Base-by-base conservation (phyloP, 2,888 invertebrate genomes). In the Dicroscelio sp. region DNA sequence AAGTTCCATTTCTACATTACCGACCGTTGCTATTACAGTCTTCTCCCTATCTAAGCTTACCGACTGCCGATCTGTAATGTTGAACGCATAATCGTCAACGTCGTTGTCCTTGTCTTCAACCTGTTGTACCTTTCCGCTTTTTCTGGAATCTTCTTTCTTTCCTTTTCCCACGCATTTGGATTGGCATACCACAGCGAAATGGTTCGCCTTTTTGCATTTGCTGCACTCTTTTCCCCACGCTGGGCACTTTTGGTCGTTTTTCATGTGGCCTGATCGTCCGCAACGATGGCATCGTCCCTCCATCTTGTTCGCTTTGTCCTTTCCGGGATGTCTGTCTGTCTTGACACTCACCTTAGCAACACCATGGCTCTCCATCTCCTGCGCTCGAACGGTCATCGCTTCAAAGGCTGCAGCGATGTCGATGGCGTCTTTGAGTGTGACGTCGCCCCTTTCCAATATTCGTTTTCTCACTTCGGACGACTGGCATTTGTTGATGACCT, bases 1-100 rank as follows among this genome's bases (percentile, higher is more conserved):
- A 76, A 94, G 79, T 12, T 90, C 63, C 25, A 94, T 35, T 8
- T 12, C 10, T 6, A 94, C 86, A 8, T 92, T 93, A 6, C 94
- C 94, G 10, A 85, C 58, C n/a, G 17, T 23, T 5, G 30, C 71
- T 25, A 1, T 30, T 3, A 83, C 75, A 20, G 23, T 55, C 12
- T n/a, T 48, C 5, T 63, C 84, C 27, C 20, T 48, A 23, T 65
- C 58, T 23, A n/a, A 4, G 1, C 27, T 48, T 3, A 76, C 35
- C 0, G 2, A 8, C 6, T 63, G 14, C n/a, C 4, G 5, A 17
- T 48, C 14, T 12, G 27, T 25, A 17, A 76, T 14, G 0, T 14
- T 25, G 25, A 76, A 76, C 17, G 76, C 25, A 20, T 58, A 76
- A 0, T 58, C 35, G 0, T 76, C 35, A n/a, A n/a, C n/a, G n/a